Percentiles rank a stretch among this genome's conserved stretches.
phyloP scores from a whole-genome alignment of 2,797 vertebrate species.

The Eremophila alpestris region DNA sequence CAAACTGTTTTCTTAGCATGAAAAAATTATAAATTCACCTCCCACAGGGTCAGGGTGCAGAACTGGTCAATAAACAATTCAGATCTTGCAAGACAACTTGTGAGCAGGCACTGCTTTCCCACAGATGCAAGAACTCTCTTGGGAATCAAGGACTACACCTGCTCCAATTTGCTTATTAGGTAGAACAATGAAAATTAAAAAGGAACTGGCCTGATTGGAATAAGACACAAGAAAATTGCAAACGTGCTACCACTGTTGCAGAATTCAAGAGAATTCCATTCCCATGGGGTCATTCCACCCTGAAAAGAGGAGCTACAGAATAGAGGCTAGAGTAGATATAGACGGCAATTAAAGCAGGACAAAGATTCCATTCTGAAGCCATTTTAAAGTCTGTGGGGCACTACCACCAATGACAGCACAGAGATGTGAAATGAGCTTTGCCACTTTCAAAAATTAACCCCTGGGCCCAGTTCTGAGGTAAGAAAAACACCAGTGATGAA shows the following conservation, averaged over 20 bases:
- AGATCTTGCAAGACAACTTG: background rate
- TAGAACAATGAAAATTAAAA: background rate
- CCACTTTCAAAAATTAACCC: background rate
- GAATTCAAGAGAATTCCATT: background rate
- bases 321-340: fast-evolving
- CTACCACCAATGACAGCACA: background rate
- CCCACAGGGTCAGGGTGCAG: background rate
- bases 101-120: background rate
- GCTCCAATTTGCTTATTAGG: background rate
- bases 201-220: background rate
- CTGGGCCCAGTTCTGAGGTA: background rate
- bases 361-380: background rate
- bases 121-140: background rate
- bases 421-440: background rate
- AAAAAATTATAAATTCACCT: background rate
- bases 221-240: background rate
- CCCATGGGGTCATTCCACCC: background rate
- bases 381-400: background rate
- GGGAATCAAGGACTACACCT: background rate
- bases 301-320: background rate
- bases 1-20: background rate
- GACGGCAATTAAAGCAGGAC: background rate
- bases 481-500: background rate
- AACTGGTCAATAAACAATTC: background rate
- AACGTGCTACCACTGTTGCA: fast-evolving